phyloP scores from a whole-genome alignment of 1,140 invertebrate species.

The Heliconius hermathena region DNA sequence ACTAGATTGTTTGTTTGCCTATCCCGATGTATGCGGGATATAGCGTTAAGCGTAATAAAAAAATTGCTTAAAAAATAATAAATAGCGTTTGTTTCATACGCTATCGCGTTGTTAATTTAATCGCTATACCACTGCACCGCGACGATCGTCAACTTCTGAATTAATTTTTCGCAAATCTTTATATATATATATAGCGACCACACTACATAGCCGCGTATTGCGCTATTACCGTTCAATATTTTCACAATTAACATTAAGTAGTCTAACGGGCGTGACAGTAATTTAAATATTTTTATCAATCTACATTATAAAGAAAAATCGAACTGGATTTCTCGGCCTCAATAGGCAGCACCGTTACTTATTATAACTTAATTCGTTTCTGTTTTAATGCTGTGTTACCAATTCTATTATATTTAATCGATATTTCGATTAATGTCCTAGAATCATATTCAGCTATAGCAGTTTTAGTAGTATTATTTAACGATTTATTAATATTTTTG shows the following conservation, averaged over 20 bases:
- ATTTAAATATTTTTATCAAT: slow-evolving; percentile 33
- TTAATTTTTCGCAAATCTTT: neutral
- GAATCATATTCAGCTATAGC: neutral
- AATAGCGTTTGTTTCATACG: too few relatives aligned
- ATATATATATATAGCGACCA: neutral
- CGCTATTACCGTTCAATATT: neutral
- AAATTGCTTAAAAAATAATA: too few relatives aligned
- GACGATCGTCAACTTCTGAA: neutral
- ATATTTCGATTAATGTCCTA: neutral
- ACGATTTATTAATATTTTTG: too few relatives aligned
- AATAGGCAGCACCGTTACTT: slow-evolving; percentile 21
- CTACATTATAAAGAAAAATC: slow-evolving; percentile 24
- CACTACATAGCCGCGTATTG: neutral
- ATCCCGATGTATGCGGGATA: too few relatives aligned
- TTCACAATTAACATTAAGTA: slow-evolving; percentile 15
- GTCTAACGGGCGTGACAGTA: slow-evolving; percentile 27
- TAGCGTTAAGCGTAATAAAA: too few relatives aligned
- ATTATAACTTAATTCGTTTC: slow-evolving; percentile 19
- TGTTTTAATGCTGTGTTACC: slow-evolving; percentile 23
- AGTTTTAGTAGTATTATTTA: neutral
- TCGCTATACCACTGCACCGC: too few relatives aligned
- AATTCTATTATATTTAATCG: slow-evolving; percentile 7
- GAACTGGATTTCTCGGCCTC: slow-evolving; percentile 28
- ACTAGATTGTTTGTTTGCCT: too few relatives aligned
- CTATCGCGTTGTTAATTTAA: too few relatives aligned